Conservation (phyloP, 2,888 invertebrate genomes). For the Erebia palarica region DNA sequence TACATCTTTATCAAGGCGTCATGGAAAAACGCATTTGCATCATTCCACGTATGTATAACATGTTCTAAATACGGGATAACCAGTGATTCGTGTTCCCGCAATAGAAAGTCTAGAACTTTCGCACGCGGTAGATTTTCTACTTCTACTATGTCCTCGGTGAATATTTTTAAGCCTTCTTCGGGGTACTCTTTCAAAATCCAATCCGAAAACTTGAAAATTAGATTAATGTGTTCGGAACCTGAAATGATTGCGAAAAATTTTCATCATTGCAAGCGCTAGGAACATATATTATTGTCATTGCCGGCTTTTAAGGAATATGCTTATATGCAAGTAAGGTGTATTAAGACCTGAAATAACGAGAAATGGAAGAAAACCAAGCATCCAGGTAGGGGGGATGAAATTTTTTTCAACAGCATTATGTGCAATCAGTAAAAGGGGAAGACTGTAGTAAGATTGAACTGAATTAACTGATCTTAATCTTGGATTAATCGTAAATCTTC, state of each 20-base stretch:
- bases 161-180: slow-evolving; percentile 93
- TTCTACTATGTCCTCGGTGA: slow-evolving; percentile 93
- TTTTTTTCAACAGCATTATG: no score
- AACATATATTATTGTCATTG: no score
- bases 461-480: no score
- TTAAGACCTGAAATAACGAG: no score
- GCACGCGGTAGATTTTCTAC: slow-evolving; percentile 95
- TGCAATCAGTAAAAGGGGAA: no score
- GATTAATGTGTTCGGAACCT: slow-evolving; percentile 89
- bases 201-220: slow-evolving; percentile 96
- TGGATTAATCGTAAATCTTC: no score
- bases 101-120: slow-evolving; percentile 92
- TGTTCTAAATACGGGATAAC: slow-evolving; percentile 98
- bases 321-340: no score
- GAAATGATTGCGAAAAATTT: slow-evolving; percentile 38
- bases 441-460: no score
- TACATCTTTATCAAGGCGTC: slow-evolving; percentile 95
- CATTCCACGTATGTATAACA: slow-evolving; percentile 94
- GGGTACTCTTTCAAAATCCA: slow-evolving; percentile 95
- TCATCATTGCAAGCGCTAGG: no score
- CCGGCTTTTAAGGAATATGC: no score
- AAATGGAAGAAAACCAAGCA: no score
- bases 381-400: no score
- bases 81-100: slow-evolving; percentile 89
- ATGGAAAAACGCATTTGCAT: slow-evolving; percentile 92